Percentiles rank a stretch among this genome's conserved stretches.
These are phyloP conservation scores for Drosophila repleta DNA, from an alignment of 1,140 invertebrate genomes.

Conservation along the genomic window DNA sequence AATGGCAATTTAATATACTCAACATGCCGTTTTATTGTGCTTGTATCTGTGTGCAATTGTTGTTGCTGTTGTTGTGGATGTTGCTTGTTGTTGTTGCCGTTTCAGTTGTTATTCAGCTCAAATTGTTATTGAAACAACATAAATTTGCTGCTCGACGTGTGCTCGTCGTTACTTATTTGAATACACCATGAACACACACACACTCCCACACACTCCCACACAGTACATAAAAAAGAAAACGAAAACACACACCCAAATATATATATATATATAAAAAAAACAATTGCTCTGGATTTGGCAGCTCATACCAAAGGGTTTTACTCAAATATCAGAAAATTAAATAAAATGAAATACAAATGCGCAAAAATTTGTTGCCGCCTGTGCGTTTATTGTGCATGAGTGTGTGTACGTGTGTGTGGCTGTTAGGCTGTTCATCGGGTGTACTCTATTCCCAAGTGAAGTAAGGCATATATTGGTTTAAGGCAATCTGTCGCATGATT, in stretches of 20 bases:
- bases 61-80: conserved; percentile 30
- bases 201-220: neutral
- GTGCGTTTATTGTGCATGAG: neutral
- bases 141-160: conserved; percentile 71
- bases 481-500: neutral
- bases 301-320: conserved; percentile 31
- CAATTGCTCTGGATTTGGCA: conserved; percentile 43
- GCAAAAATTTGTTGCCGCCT: conserved; percentile 37
- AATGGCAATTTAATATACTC: conserved; percentile 81
- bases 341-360: conserved; percentile 49
- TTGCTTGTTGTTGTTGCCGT: conserved; percentile 1
- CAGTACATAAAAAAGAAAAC: conserved; percentile 3
- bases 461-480: conserved; percentile 9
- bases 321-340: conserved; percentile 48
- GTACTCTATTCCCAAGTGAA: neutral
- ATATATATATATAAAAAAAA: conserved; percentile 20
- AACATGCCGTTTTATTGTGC: conserved; percentile 66
- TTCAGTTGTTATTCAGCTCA: conserved; percentile 48
- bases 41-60: conserved; percentile 30
- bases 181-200: conserved; percentile 39
- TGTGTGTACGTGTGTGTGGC: conserved; percentile 1
- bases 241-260: conserved; percentile 7
- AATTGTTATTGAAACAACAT: conserved; percentile 80
- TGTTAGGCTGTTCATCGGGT: neutral
- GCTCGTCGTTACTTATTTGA: conserved; percentile 63